These are phyloP conservation scores for Rhabditoides inermis DNA, from an alignment of 2,888 invertebrate genomes.

Conservation along the genomic window DNA sequence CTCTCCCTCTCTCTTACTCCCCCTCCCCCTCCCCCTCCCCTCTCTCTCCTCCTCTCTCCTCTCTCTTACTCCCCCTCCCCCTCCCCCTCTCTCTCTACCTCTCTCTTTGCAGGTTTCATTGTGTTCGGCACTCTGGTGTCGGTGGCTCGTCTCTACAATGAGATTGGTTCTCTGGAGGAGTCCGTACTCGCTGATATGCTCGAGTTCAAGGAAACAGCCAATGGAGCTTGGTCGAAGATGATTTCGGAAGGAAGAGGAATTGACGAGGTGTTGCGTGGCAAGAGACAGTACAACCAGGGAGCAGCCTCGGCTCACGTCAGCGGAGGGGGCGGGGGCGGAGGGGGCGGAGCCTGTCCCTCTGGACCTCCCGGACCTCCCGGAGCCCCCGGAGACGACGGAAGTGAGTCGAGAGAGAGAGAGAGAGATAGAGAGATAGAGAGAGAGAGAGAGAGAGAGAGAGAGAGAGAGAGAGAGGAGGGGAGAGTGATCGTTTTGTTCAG, in stretches of 20 bases:
- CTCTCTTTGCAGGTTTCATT: not conserved
- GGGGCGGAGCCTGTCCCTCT: too few relatives aligned
- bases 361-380: too few relatives aligned
- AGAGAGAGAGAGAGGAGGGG: not conserved
- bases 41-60: not conserved
- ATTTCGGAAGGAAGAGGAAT: too few relatives aligned
- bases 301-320: not conserved
- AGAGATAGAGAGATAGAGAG: too few relatives aligned
- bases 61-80: not conserved
- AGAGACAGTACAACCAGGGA: not conserved
- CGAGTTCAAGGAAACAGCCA: too few relatives aligned
- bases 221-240: too few relatives aligned
- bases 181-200: not conserved
- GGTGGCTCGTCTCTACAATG: not conserved
- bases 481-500: not conserved
- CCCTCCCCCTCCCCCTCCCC: not conserved
- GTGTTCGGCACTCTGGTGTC: not conserved
- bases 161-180: not conserved
- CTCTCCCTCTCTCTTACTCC: conserved; percentile 1
- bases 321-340: not conserved
- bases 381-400: too few relatives aligned
- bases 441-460: not conserved
- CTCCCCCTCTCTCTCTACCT: not conserved
- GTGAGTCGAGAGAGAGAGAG: too few relatives aligned
- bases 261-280: not conserved